These are phyloP conservation scores for Oreotrochilus melanogaster DNA, from an alignment of 2,113 vertebrate species.

Conservation along the genomic window DNA sequence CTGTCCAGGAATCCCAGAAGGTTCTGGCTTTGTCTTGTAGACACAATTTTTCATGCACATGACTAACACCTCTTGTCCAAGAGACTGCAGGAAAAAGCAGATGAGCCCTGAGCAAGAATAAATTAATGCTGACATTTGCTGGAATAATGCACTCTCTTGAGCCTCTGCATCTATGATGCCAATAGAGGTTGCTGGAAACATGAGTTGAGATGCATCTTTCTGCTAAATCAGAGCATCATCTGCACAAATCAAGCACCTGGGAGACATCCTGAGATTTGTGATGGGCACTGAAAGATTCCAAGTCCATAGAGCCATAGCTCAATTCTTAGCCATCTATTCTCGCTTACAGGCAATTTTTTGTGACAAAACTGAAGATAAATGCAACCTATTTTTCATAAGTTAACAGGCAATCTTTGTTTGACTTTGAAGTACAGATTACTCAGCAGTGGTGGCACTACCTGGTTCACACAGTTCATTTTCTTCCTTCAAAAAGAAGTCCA, in stretches of 20 bases:
- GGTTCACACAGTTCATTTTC: background rate
- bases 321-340: conserved; percentile 14
- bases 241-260: conserved; percentile 51
- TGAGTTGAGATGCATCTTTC: conserved; percentile 12
- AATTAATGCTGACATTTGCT: conserved; percentile 58
- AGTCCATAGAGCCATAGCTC: background rate
- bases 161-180: conserved; percentile 24
- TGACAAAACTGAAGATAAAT: conserved; percentile 25
- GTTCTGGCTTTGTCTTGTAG: background rate
- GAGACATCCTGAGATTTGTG: conserved; percentile 50
- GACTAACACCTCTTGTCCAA: background rate
- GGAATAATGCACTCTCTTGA: conserved; percentile 35
- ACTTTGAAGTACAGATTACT: conserved; percentile 35
- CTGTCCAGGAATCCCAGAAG: background rate
- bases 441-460: background rate
- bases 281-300: background rate
- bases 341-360: background rate
- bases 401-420: conserved; percentile 39
- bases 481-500: background rate
- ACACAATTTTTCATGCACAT: background rate
- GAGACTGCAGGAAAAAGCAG: conserved; percentile 14
- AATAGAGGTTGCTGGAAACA: background rate
- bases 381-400: background rate
- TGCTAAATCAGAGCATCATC: conserved; percentile 50
- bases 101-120: conserved; percentile 34